Percentiles rank a stretch among this genome's conserved stretches.
These are phyloP conservation scores for Mythimna impura DNA, from an alignment of 2,888 invertebrate genomes.

Conservation along the genomic window DNA sequence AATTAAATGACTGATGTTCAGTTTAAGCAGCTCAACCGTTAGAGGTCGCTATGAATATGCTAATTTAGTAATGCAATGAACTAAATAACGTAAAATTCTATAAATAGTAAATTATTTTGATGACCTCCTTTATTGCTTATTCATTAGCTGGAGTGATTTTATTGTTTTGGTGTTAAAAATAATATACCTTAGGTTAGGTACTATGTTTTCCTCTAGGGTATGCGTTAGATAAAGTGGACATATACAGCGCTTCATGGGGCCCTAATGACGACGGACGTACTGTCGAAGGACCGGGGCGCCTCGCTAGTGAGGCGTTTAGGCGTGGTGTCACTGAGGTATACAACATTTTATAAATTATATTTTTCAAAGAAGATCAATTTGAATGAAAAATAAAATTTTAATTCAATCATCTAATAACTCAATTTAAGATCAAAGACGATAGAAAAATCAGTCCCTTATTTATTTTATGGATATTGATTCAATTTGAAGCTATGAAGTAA, in stretches of 20 bases:
- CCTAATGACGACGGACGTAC: constrained; percentile 97
- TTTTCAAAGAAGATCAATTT: too few species aligned
- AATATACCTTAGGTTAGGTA: not conserved
- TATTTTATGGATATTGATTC: not conserved
- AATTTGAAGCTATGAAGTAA: not conserved
- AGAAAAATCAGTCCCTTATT: not conserved
- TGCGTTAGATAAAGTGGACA: constrained; percentile 94
- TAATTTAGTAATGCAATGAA: not conserved
- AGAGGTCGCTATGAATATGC: constrained; percentile 16
- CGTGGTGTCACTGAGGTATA: constrained; percentile 93
- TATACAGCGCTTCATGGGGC: constrained; percentile 98
- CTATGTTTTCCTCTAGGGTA: constrained; percentile 81
- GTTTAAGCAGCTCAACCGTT: not conserved
- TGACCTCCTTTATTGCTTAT: not conserved
- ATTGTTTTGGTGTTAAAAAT: not conserved
- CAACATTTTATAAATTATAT: not conserved
- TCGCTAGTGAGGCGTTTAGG: constrained; percentile 94
- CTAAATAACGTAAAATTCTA: not conserved
- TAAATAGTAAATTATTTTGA: not conserved
- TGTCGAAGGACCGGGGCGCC: constrained; percentile 96
- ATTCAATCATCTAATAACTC: not conserved
- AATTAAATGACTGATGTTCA: not conserved
- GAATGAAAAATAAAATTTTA: not conserved
- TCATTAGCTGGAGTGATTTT: not conserved
- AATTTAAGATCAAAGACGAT: not conserved